phyloP scores from a whole-genome alignment of 2,797 vertebrate genomes.

The Poeciliopsis presidionis region DNA sequence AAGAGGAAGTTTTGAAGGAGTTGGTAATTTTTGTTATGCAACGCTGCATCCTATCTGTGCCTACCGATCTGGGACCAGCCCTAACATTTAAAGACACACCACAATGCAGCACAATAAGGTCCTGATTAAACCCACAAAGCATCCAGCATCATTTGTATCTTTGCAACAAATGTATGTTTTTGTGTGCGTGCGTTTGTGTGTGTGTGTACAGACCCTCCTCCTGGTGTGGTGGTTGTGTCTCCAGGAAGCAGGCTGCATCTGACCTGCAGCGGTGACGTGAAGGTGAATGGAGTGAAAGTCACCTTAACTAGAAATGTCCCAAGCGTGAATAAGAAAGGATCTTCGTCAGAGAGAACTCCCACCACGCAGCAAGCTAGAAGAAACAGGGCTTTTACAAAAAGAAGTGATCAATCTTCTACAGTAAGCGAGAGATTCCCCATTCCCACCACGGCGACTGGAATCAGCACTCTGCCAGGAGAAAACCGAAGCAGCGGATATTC shows the following conservation, averaged over 20 bases:
- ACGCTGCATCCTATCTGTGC: constrained; percentile 26
- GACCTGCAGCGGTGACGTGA: constrained; percentile 69
- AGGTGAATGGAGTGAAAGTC: constrained; percentile 64
- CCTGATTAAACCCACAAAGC: neutral
- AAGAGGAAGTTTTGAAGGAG: constrained; percentile 59
- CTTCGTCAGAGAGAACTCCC: neutral
- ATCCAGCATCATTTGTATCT: neutral
- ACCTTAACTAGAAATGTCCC: constrained; percentile 11
- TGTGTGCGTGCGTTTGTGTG: constrained; percentile 8
- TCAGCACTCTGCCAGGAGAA: neutral
- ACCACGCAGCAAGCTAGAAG: neutral
- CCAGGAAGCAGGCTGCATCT: constrained; percentile 66
- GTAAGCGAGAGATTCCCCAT: neutral
- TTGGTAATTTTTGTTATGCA: constrained; percentile 45
- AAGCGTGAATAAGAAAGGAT: neutral
- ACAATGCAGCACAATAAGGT: too few relatives aligned
- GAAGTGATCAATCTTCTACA: neutral
- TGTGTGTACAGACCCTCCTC: constrained; percentile 62
- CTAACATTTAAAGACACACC: neutral
- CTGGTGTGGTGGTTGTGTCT: constrained; percentile 67
- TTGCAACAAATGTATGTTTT: neutral
- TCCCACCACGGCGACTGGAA: neutral
- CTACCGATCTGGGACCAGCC: neutral
- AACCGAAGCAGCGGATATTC: neutral
- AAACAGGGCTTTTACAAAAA: neutral